Evolutionary conservation across 2,113 vertebrate genomes (phyloP).

Genomic region (Antechinus flavipes): DNA sequence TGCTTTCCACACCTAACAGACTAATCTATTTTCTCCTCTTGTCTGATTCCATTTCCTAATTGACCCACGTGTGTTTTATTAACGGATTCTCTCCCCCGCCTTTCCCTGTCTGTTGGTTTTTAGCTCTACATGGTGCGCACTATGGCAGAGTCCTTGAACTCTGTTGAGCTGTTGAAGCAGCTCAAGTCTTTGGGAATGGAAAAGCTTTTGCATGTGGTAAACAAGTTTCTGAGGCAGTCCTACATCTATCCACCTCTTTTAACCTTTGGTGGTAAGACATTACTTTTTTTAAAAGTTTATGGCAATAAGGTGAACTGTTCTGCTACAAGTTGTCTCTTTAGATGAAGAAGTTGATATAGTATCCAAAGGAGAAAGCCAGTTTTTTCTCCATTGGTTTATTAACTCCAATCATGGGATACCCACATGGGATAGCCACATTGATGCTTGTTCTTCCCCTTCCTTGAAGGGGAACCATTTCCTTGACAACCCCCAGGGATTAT

Average conservation of each 20-base stretch:
- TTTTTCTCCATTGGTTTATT: conserved; percentile 39
- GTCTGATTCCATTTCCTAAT: conserved; percentile 76
- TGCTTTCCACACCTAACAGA: conserved; percentile 79
- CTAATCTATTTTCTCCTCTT: conserved; percentile 79
- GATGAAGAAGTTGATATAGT: conserved; percentile 34
- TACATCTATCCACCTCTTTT: conserved; percentile 90
- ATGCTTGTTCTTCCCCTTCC: background rate
- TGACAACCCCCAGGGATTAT: background rate
- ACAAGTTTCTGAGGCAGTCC: conserved; percentile 91
- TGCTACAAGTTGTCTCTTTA: conserved; percentile 63
- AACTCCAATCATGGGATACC: background rate
- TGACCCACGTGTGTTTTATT: conserved; percentile 79
- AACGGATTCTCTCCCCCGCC: conserved; percentile 83
- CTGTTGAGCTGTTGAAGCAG: conserved; percentile 90
- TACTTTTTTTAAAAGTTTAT: conserved; percentile 72
- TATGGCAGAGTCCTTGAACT: conserved; percentile 91
- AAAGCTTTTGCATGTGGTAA: conserved; percentile 90
- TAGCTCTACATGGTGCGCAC: conserved; percentile 91
- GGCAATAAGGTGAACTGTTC: conserved; percentile 71
- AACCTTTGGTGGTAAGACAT: conserved; percentile 91
- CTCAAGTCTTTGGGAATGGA: conserved; percentile 90
- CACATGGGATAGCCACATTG: background rate
- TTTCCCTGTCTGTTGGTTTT: conserved; percentile 87
- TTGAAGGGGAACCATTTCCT: background rate
- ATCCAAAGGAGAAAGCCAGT: conserved; percentile 56